Percentiles rank a stretch among this genome's conserved stretches.
phyloP scores from a whole-genome alignment of 1,140 invertebrate species.

The Leptonema lineaticorne region DNA sequence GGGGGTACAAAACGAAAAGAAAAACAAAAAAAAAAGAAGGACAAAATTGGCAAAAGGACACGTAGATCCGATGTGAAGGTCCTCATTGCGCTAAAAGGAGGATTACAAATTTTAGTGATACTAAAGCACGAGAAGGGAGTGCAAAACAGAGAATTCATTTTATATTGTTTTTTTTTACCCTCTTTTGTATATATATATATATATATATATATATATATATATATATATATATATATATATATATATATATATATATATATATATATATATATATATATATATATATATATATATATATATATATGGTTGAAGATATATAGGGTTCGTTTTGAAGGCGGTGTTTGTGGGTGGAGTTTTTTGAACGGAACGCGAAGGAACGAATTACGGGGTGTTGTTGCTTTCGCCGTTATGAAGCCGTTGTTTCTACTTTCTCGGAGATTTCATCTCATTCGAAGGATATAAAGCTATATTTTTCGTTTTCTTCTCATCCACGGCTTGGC shows the following conservation, averaged over 20 bases:
- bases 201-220: too few species aligned
- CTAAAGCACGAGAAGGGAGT: conserved; percentile 37
- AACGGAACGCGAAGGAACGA: conserved; percentile 25
- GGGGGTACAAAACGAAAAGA: conserved; percentile 20
- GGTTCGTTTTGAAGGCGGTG: conserved; percentile 5
- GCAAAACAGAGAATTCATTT: conserved; percentile 41
- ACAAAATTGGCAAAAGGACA: conserved; percentile 16
- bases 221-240: too few species aligned
- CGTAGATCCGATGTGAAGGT: conserved; percentile 25
- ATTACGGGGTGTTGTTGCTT: conserved; percentile 15
- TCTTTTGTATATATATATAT: background rate
- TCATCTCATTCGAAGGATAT: background rate
- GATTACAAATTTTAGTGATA: conserved; percentile 42
- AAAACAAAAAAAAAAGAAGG: conserved; percentile 23
- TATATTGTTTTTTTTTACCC: conserved; percentile 41
- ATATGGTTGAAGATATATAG: too few species aligned
- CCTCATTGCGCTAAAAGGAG: conserved; percentile 41
- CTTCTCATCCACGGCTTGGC: too few species aligned
- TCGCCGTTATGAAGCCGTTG: background rate
- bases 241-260: too few species aligned
- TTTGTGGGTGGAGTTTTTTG: background rate
- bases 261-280: too few species aligned
- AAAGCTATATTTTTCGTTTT: background rate
- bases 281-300: too few species aligned
- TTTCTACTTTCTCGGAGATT: background rate